These are phyloP conservation scores for Rhogogaster chlorosoma DNA, from an alignment of 2,888 invertebrate genomes.

Conservation along the genomic window DNA sequence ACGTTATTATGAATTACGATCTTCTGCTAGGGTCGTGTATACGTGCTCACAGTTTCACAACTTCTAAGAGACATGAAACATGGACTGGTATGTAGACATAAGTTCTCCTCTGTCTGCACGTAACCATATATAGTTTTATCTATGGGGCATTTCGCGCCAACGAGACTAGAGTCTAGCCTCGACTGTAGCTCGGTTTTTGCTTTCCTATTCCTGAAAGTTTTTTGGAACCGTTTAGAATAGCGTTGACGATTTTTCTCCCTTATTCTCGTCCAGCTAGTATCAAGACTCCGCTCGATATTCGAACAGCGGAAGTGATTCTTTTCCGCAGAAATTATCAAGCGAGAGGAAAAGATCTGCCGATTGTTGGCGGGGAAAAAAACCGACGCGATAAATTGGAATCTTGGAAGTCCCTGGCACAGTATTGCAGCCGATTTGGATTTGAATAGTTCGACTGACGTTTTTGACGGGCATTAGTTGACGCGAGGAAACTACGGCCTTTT, in stretches of 20 bases:
- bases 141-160: background rate
- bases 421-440: background rate
- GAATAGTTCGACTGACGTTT: background rate
- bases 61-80: constrained; percentile 8
- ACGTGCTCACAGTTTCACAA: background rate
- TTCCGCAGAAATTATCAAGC: too few species aligned
- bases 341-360: background rate
- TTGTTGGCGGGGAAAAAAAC: background rate
- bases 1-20: background rate
- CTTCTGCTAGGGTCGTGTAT: background rate
- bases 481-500: background rate
- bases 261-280: too few species aligned
- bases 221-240: too few species aligned
- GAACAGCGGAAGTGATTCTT: too few species aligned
- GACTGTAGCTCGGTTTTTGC: background rate
- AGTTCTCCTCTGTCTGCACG: background rate
- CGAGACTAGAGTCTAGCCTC: background rate
- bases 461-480: background rate
- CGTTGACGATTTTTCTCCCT: too few species aligned
- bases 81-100: background rate
- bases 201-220: too few species aligned
- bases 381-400: too few species aligned
- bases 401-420: background rate
- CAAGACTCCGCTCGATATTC: too few species aligned
- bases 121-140: background rate